A percentile compares a stretch with the other conserved stretches of the same genome.
Evolutionary conservation across 2,888 invertebrate species (phyloP).

Genomic region (Tenodera sinensis): DNA sequence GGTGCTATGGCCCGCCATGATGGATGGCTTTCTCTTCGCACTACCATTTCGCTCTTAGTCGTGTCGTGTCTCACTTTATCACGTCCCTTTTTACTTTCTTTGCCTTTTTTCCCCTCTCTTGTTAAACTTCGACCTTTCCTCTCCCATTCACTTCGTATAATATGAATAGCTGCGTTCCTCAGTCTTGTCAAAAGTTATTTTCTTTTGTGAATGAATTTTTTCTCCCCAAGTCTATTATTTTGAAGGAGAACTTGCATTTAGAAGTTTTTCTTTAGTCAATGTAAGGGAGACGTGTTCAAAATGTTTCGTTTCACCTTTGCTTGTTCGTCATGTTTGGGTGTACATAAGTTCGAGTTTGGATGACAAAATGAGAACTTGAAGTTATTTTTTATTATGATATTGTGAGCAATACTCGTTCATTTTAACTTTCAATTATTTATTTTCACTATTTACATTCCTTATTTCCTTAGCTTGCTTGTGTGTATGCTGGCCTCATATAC

Average conservation of each 20-base stretch:
- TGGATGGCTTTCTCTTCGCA: neutral
- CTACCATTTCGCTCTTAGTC: neutral
- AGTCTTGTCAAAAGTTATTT: neutral
- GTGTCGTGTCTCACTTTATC: slow-evolving; percentile 12
- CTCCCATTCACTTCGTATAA: neutral
- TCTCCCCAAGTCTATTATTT: neutral
- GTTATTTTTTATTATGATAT: too few relatives aligned
- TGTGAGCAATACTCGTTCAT: too few relatives aligned
- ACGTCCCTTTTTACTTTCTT: neutral
- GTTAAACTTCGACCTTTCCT: neutral
- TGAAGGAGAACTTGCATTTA: neutral
- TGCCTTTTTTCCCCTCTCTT: neutral
- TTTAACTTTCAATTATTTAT: too few relatives aligned
- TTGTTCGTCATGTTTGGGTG: too few relatives aligned
- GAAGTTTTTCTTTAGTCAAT: neutral
- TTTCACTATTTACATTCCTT: too few relatives aligned
- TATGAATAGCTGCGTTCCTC: slow-evolving; percentile 7
- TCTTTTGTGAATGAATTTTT: neutral
- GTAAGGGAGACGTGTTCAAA: too few relatives aligned
- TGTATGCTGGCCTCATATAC: too few relatives aligned
- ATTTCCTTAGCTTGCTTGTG: too few relatives aligned
- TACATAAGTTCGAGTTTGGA: too few relatives aligned
- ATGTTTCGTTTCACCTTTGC: too few relatives aligned
- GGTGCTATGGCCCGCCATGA: neutral
- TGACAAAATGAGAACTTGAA: too few relatives aligned